A percentile compares a stretch with the other conserved stretches of the same genome.
Conservation (phyloP, 2,888 invertebrate genomes). For the Caenorhabditis sp. region DNA sequence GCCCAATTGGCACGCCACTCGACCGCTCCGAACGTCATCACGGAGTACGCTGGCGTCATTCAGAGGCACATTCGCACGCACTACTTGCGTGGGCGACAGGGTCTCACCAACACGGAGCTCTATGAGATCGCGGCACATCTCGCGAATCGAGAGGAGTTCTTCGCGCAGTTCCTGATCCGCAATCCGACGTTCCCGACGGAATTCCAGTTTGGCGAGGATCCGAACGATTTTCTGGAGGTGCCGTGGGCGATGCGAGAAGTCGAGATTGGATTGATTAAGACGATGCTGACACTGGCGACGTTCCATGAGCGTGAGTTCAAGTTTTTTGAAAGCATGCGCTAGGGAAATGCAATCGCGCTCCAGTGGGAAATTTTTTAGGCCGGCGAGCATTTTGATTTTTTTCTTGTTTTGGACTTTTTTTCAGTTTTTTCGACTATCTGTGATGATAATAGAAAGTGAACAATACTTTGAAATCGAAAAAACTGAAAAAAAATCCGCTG, state of each 20-base stretch:
- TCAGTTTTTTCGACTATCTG: no score
- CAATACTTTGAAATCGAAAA: no score
- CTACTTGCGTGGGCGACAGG: background rate
- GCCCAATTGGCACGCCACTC: conserved; percentile 11
- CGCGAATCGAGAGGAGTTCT: conserved; percentile 23
- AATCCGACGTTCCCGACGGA: background rate
- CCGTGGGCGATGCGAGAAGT: conserved; percentile 30
- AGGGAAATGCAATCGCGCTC: no score
- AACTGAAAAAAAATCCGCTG: no score
- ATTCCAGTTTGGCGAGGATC: background rate
- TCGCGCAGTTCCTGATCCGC: background rate
- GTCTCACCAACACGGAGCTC: conserved; percentile 7
- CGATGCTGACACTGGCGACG: conserved; percentile 17
- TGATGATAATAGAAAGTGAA: no score
- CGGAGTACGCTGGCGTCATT: background rate
- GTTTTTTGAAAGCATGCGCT: no score
- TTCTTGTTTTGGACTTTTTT: no score
- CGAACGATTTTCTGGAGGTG: background rate
- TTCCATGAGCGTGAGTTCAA: background rate
- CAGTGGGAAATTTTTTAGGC: no score
- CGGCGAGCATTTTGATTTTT: no score
- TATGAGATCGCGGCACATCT: conserved; percentile 2
- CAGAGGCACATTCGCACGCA: background rate
- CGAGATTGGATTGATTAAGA: conserved; percentile 32
- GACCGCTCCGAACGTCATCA: background rate